Evolutionary conservation across 2,797 vertebrate species (phyloP), one percentile per base, ranked within the genome.

Genomic region (Pseudomugil tenellus): DNA sequence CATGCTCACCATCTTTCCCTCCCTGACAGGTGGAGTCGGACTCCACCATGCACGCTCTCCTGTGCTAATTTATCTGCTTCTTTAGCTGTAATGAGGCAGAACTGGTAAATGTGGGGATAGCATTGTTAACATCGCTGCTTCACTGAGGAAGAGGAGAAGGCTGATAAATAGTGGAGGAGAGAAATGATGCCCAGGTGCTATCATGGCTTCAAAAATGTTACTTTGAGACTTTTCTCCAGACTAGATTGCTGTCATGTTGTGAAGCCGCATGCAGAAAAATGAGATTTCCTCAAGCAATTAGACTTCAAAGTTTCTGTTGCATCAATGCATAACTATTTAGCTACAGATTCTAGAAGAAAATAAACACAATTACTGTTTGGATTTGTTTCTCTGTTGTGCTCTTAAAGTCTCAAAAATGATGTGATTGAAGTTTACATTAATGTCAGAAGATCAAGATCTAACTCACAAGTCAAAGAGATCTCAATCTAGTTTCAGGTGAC

Each of bases 61-160:
- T 83, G 84, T 76, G 72, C 85, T 93, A 92, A 93, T 92, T 91
- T 90, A 92, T 86, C 85, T 84, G 85, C 89, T 91, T 90, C 90
- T 90, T 84, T 89, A 85, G 85, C 91, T 81, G 89, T 93, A 93
- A 92, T 92, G 92, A 93, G 87, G 92, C 88, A 93, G 91, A 92
- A 93, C 92, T 90, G 85, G 87, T 89, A 87, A 92, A 92, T 92
- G 91, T 91, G 90, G 85, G 85, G 85, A 90, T 87, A 89, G 88
- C 87, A 88, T 91, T 91, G 91, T 92, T 93, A 93, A 91, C 91
- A 91, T 89, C 80, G 84, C 85, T 85, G 88, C 91, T 90, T 89
- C 85, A 85, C 85, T 87, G 83, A 78, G 84, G 69, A 71, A 84
- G 77, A 83, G 80, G 72, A 84, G 76, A 85, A 65, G 81, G 71